Evolutionary conservation across 2,888 invertebrate genomes (phyloP), one percentile per base, ranked within the genome.

Genomic region (Hemaris fuciformis): DNA sequence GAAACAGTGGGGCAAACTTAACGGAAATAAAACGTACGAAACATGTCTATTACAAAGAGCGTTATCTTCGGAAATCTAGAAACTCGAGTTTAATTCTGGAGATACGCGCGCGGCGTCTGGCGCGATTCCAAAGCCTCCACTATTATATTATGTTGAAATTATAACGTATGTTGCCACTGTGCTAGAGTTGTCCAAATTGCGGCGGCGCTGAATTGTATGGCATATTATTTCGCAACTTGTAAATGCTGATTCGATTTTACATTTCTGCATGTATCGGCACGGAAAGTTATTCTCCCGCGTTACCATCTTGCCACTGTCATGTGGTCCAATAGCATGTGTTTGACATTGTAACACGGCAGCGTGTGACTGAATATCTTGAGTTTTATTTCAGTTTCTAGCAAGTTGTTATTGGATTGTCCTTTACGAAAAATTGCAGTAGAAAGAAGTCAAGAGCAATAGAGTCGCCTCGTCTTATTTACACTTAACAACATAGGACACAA

Each of bases 71-170:
- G 18, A 66, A 38, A 65, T 65, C 68, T 63, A 60, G 66, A 65
- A 67, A 68, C 61, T 20, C 60, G 34, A 13, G 74, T 77, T 79
- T 77, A 76, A 80, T 77, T 79, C 80, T 77, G 81, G 79, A 77
- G 75, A 69, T 74, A 75, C 66, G 60, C 64, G 63, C 20, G 61
- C 61, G 60, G 10, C 41, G 59, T 57, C 67, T 82, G 82, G 82
- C 81, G 38, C 1, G 3, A 20, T 38, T 79, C 85, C 85, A 85
- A 75, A 61, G 64, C 63, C 46, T 56, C 22, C 60, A 57, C 65
- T 69, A 73, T 76, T 62, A 72, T 66, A n/a, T n/a, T n/a, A 70
- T 61, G 22, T 63, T 64, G 65, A 73, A 75, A 74, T 72, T 68
- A 71, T 74, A 72, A 73, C 71, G 73, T 72, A 72, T 69, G 66